These are phyloP conservation scores for Tribolium castaneum DNA, from an alignment of 1,140 invertebrate genomes.

Conservation along the genomic window DNA sequence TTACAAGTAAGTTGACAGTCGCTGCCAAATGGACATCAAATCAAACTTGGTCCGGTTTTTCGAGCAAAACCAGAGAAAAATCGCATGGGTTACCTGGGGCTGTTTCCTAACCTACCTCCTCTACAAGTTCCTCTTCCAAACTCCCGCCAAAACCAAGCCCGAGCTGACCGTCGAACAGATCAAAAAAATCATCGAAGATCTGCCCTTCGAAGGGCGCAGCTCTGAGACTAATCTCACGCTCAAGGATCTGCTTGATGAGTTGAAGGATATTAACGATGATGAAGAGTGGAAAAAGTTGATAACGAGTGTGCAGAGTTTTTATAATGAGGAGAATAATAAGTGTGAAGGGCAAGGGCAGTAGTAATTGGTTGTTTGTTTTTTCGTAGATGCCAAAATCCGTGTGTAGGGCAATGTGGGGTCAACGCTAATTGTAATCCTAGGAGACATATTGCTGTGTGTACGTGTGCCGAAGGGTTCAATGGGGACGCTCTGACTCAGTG, in stretches of 20 bases:
- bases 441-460: constrained; percentile 86
- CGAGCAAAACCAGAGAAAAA: constrained; percentile 3
- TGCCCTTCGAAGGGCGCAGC: not conserved
- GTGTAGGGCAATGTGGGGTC: constrained; percentile 80
- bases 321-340: not conserved
- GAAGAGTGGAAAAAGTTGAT: constrained; percentile 11
- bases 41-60: not conserved
- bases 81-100: not conserved
- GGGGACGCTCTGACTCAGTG: constrained; percentile 81
- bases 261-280: constrained; percentile 5
- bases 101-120: not conserved
- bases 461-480: constrained; percentile 82
- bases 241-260: not conserved
- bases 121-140: not conserved
- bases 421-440: constrained; percentile 78
- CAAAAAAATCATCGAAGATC: constrained; percentile 10
- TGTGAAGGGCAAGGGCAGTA: not conserved
- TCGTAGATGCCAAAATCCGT: constrained; percentile 76
- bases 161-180: constrained; percentile 8
- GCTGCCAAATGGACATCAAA: constrained; percentile 1
- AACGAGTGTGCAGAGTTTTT: constrained; percentile 9
- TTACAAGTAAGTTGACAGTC: constrained; percentile 64
- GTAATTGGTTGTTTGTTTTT: not conserved
- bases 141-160: not conserved
- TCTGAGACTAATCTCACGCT: not conserved